A percentile compares a stretch with the other conserved stretches of the same genome.
phyloP scores from a whole-genome alignment of 1,140 invertebrate species.

The Zaprionus davidi region DNA sequence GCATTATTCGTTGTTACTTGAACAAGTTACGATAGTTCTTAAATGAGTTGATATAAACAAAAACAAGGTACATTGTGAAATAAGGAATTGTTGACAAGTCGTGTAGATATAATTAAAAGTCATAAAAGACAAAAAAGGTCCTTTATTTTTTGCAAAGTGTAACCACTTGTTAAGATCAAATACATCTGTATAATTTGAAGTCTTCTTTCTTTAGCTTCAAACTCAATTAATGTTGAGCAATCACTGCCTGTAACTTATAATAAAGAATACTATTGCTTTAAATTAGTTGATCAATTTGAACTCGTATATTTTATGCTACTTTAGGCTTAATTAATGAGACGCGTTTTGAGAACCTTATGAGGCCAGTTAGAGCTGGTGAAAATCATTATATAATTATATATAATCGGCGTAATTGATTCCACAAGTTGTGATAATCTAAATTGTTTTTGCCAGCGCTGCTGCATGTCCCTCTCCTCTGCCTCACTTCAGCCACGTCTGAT shows the following conservation, averaged over 20 bases:
- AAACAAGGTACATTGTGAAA: no score
- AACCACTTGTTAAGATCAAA: background rate
- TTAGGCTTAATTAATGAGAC: background rate
- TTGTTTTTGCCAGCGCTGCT: background rate
- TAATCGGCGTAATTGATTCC: background rate
- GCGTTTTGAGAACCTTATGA: background rate
- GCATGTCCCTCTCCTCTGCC: background rate
- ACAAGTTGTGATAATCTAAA: constrained; percentile 11
- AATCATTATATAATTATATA: background rate
- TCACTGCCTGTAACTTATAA: background rate
- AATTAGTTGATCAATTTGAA: background rate
- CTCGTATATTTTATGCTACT: background rate
- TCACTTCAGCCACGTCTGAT: background rate
- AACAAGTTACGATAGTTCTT: no score
- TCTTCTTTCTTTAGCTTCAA: background rate
- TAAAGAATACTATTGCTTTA: background rate
- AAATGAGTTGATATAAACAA: no score
- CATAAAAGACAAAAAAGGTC: no score
- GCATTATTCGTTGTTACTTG: no score
- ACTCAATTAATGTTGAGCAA: background rate
- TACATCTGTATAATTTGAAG: background rate
- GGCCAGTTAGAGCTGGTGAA: background rate
- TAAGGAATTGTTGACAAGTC: no score
- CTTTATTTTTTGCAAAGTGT: background rate
- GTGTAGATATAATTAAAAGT: no score